phyloP scores from a whole-genome alignment of 1,140 invertebrate genomes.

The Zaprionus ornatus region DNA sequence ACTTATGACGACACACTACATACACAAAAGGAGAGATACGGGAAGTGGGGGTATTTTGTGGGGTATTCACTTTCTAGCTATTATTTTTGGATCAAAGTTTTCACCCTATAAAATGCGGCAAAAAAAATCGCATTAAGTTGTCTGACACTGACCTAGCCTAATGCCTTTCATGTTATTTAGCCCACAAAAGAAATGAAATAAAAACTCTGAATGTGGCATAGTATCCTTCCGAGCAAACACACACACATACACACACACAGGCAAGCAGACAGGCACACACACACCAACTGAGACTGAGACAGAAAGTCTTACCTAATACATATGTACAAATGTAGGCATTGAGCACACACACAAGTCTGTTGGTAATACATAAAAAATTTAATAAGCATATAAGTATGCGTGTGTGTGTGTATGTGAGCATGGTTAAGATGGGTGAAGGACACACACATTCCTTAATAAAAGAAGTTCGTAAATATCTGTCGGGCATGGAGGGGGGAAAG shows the following conservation, averaged over 20 bases:
- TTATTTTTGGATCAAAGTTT: constrained; percentile 62
- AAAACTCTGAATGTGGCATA: constrained; percentile 71
- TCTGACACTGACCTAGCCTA: constrained; percentile 75
- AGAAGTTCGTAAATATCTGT: constrained; percentile 61
- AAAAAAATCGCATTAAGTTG: constrained; percentile 65
- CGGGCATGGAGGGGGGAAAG: not conserved
- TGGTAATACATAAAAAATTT: constrained; percentile 45
- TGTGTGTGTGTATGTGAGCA: constrained; percentile 15
- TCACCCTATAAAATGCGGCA: constrained; percentile 61
- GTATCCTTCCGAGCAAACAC: constrained; percentile 42
- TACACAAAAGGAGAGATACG: not conserved
- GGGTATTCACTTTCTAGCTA: constrained; percentile 49
- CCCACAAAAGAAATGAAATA: constrained; percentile 67
- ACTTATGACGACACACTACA: not conserved
- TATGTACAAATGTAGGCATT: constrained; percentile 14
- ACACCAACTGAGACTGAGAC: not conserved
- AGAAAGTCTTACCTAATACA: not conserved
- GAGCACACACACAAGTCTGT: constrained; percentile 14
- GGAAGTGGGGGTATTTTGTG: not conserved
- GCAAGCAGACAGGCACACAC: constrained; percentile 9
- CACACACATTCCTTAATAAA: constrained; percentile 36
- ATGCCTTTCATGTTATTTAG: constrained; percentile 70
- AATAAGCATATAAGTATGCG: constrained; percentile 42
- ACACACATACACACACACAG: constrained; percentile 18
- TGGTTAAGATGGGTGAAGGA: constrained; percentile 49